Conservation (phyloP, 2,797 vertebrate species). For the Gastrophryne carolinensis region DNA sequence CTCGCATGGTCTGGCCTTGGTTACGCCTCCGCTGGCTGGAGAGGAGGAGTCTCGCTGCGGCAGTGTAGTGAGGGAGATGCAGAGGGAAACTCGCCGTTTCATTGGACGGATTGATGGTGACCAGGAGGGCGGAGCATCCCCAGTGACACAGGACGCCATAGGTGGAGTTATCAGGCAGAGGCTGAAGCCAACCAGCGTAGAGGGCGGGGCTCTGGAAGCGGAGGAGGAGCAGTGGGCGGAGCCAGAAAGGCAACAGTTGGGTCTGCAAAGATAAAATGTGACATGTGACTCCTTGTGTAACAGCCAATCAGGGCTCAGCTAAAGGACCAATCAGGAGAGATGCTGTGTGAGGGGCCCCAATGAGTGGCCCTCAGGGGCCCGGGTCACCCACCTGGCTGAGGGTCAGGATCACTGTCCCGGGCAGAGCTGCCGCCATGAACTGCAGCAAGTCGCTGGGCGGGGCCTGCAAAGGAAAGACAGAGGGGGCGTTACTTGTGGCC, state of each 20-base stretch:
- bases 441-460: neutral
- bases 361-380: too few relatives aligned
- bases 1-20: neutral
- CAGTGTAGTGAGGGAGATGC: neutral
- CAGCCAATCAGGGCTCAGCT: neutral
- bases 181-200: neutral
- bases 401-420: neutral
- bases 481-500: neutral
- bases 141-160: neutral
- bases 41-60: neutral
- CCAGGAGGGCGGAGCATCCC: neutral
- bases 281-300: neutral
- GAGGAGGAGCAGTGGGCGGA: neutral
- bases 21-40: neutral
- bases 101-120: neutral
- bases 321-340: too few relatives aligned
- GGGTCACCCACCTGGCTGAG: neutral
- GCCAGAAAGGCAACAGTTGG: neutral
- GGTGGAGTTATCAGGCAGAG: neutral
- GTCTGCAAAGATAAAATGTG: neutral
- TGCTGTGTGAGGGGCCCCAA: too few relatives aligned
- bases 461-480: neutral
- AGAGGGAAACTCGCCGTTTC: neutral
- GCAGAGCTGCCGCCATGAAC: neutral
- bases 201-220: constrained; percentile 12